A percentile compares a stretch with the other conserved stretches of the same genome.
Conservation (phyloP, 2,113 vertebrate genomes). For the Calyptomena viridis region DNA sequence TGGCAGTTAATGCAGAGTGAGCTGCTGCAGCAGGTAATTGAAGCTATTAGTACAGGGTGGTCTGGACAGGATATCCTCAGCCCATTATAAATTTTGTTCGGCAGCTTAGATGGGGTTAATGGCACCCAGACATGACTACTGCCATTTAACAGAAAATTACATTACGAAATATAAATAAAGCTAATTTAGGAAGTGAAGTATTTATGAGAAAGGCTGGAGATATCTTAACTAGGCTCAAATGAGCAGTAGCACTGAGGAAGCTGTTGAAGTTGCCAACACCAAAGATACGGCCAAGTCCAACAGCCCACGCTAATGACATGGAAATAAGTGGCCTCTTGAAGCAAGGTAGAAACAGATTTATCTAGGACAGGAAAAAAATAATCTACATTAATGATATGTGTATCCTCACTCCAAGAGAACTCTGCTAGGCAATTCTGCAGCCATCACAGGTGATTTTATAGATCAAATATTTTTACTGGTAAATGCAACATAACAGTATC, state of each 20-base stretch:
- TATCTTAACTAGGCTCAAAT: neutral
- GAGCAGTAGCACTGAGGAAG: neutral
- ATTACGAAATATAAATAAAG: constrained; percentile 10
- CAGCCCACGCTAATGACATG: neutral
- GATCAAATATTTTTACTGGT: neutral
- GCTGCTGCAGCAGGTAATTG: neutral
- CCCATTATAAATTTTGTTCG: neutral
- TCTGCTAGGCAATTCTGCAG: neutral
- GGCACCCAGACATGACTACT: constrained; percentile 1
- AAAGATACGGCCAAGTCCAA: neutral
- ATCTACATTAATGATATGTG: neutral
- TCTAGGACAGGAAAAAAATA: neutral
- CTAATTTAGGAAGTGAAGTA: constrained; percentile 33
- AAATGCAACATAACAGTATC: neutral
- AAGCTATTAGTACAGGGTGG: neutral
- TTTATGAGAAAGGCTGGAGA: constrained; percentile 30
- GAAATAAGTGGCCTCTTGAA: constrained; percentile 31
- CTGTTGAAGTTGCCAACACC: neutral
- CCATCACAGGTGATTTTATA: neutral
- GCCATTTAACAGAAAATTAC: constrained; percentile 6
- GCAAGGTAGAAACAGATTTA: neutral
- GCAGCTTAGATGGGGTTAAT: constrained; percentile 2
- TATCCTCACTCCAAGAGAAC: neutral
- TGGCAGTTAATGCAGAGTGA: neutral
- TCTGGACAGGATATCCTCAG: constrained; percentile 4